Conservation (phyloP, 2,113 vertebrate species). For the Salminus brasiliensis region DNA sequence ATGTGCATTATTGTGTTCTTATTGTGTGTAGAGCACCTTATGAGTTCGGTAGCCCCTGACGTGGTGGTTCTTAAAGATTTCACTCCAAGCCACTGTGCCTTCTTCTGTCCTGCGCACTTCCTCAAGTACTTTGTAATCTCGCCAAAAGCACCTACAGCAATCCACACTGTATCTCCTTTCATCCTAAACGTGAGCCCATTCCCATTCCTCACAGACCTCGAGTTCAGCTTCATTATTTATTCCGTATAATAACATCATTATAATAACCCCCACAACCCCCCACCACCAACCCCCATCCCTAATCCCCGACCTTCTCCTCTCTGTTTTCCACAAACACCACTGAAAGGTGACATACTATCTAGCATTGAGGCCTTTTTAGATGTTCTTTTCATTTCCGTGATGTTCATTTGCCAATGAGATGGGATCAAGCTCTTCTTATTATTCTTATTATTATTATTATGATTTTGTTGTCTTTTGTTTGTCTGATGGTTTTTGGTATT, state of each 20-base stretch:
- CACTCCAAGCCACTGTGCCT: conserved; percentile 82
- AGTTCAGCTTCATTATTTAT: conserved; percentile 20
- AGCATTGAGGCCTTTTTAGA: conserved; percentile 77
- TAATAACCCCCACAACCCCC: background rate
- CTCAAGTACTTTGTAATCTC: conserved; percentile 80
- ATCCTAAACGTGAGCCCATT: background rate
- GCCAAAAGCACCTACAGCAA: conserved; percentile 78
- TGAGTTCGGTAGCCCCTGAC: conserved; percentile 70
- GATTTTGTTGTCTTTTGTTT: conserved; percentile 63
- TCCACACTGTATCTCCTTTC: conserved; percentile 20
- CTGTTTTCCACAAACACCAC: conserved; percentile 68
- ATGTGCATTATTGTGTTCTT: conserved; percentile 71
- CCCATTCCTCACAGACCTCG: conserved; percentile 15
- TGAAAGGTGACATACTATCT: conserved; percentile 76
- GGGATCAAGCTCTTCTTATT: conserved; percentile 76
- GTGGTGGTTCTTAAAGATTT: conserved; percentile 77
- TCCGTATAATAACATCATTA: no score
- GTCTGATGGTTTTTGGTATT: conserved; percentile 77
- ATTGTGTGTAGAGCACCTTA: conserved; percentile 73
- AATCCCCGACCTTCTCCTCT: no score
- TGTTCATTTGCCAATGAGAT: conserved; percentile 77
- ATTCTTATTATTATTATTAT: conserved; percentile 70
- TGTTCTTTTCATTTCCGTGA: conserved; percentile 71
- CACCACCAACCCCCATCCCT: background rate
- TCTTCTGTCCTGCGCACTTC: conserved; percentile 83